phyloP scores from a whole-genome alignment of 2,797 vertebrate genomes.

The Amblyraja radiata region DNA sequence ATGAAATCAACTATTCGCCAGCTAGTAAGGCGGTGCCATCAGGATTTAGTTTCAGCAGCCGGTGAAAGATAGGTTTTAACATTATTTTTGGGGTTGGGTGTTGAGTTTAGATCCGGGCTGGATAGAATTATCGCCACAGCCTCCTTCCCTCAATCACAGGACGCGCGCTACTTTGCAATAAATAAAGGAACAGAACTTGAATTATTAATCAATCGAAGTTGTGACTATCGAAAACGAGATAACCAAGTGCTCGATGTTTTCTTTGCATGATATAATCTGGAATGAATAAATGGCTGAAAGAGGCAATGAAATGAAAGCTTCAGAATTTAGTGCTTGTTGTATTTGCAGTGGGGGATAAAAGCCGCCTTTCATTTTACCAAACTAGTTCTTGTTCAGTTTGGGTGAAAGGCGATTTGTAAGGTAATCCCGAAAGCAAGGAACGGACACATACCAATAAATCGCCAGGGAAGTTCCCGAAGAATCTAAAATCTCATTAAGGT shows the following conservation, averaged over 20 bases:
- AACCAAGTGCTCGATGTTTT: constrained; percentile 67
- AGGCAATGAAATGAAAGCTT: constrained; percentile 60
- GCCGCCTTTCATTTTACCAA: constrained; percentile 52
- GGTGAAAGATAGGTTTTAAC: constrained; percentile 63
- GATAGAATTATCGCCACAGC: constrained; percentile 15
- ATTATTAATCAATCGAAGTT: constrained; percentile 78
- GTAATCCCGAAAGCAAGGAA: constrained; percentile 72
- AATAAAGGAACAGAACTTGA: constrained; percentile 75
- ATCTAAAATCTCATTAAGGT: constrained; percentile 72
- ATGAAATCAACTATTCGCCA: constrained; percentile 99
- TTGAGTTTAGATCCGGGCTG: constrained; percentile 12
- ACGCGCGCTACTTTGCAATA: constrained; percentile 68
- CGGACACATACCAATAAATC: constrained; percentile 67
- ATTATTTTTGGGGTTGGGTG: background rate
- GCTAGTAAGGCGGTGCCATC: constrained; percentile 79
- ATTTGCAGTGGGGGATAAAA: constrained; percentile 53
- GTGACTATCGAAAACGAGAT: constrained; percentile 72
- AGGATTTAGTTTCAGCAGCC: constrained; percentile 89
- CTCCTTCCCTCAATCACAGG: background rate
- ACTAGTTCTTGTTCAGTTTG: constrained; percentile 74
- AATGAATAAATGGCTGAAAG: constrained; percentile 60
- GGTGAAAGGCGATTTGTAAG: constrained; percentile 74
- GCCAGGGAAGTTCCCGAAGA: constrained; percentile 70
- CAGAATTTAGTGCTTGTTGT: constrained; percentile 53
- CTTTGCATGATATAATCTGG: constrained; percentile 62